Evolutionary conservation across 2,113 vertebrate species (phyloP).

Genomic region (Notiomystis cincta): DNA sequence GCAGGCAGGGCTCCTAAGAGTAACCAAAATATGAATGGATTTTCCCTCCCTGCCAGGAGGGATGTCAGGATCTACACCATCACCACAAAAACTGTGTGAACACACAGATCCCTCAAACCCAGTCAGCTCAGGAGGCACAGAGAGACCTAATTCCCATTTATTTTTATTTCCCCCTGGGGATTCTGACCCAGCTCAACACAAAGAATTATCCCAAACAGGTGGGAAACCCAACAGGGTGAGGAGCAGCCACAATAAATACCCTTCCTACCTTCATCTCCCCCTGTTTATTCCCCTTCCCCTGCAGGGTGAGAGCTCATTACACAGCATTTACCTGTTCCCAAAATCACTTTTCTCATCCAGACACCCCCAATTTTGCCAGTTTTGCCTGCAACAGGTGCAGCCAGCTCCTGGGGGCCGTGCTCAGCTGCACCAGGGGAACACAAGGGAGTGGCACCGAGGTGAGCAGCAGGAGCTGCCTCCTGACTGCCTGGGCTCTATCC

Average conservation of each 20-base stretch:
- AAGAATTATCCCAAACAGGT: neutral
- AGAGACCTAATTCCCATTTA: neutral
- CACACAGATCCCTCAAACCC: neutral
- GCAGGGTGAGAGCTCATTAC: slow-evolving; percentile 57
- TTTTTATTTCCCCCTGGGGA: too few species aligned
- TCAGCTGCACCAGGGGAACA: slow-evolving; percentile 19
- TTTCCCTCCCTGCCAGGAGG: neutral
- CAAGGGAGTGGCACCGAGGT: neutral
- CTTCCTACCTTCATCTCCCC: neutral
- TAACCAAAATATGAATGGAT: neutral
- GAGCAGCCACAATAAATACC: too few species aligned
- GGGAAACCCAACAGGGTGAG: too few species aligned
- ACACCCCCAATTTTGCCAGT: neutral
- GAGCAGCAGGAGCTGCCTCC: slow-evolving; percentile 29
- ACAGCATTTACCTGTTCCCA: slow-evolving; percentile 53
- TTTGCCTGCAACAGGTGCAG: slow-evolving; percentile 33
- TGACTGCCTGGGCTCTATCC: neutral
- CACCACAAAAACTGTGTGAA: neutral
- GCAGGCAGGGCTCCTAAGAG: neutral
- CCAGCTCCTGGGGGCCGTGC: slow-evolving; percentile 9
- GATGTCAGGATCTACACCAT: fast-evolving
- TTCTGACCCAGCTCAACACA: neutral
- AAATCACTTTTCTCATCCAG: slow-evolving; percentile 44
- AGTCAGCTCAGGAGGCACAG: neutral
- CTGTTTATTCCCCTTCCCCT: slow-evolving; percentile 40